A percentile compares a stretch with the other conserved stretches of the same genome.
phyloP scores from a whole-genome alignment of 2,797 vertebrate species.

The Cossypha niveicapilla region DNA sequence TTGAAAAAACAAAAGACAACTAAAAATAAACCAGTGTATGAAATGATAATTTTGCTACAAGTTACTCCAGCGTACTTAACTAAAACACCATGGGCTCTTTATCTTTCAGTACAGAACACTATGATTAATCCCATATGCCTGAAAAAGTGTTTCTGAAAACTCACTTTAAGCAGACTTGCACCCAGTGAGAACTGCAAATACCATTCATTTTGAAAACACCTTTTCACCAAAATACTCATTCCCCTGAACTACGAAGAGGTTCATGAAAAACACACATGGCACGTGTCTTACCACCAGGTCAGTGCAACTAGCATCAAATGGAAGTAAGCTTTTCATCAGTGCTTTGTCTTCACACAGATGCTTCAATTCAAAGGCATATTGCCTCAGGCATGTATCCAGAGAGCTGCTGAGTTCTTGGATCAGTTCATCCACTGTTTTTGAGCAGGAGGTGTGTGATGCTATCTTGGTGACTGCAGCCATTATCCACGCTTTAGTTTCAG shows the following conservation, averaged over 20 bases:
- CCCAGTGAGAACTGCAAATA: background rate
- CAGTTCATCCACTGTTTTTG: constrained; percentile 71
- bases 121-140: background rate
- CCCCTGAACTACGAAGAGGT: background rate
- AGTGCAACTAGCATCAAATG: constrained; percentile 70
- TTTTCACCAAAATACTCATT: background rate
- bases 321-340: constrained; percentile 80
- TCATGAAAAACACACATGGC: background rate
- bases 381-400: constrained; percentile 88
- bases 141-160: background rate
- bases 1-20: background rate
- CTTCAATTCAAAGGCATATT: constrained; percentile 88
- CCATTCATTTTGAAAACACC: background rate
- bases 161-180: background rate
- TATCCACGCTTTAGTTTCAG: constrained; percentile 90
- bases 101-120: background rate
- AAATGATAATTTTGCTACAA: background rate
- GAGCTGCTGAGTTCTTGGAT: constrained; percentile 79
- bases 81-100: background rate
- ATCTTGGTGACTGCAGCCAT: constrained; percentile 89
- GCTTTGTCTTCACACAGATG: constrained; percentile 79
- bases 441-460: constrained; percentile 61
- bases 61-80: background rate
- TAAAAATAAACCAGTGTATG: background rate
- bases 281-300: constrained; percentile 82